phyloP scores from a whole-genome alignment of 1,140 invertebrate genomes.

The Drosophila bocki region DNA sequence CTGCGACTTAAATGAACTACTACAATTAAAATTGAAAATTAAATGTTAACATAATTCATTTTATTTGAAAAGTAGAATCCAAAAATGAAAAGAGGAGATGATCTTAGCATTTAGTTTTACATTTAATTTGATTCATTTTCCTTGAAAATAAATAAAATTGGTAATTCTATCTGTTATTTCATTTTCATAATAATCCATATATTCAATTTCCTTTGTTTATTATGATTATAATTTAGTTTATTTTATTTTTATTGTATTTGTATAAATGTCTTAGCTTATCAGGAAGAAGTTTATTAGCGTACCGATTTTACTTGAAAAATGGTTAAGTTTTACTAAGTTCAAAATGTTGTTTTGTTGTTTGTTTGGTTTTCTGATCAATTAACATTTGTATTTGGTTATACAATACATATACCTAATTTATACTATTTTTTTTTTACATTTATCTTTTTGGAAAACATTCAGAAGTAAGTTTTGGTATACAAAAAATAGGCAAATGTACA shows the following conservation, averaged over 20 bases:
- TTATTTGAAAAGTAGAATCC: slow-evolving; percentile 6
- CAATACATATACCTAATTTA: slow-evolving; percentile 23
- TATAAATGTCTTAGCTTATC: slow-evolving; percentile 40
- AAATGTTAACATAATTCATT: slow-evolving; percentile 13
- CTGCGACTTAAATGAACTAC: slow-evolving; percentile 1
- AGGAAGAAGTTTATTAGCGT: slow-evolving; percentile 36
- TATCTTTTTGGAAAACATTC: slow-evolving; percentile 25
- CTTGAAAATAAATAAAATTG: slow-evolving; percentile 3
- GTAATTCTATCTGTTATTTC: slow-evolving; percentile 14
- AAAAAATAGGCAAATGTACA: slow-evolving; percentile 38
- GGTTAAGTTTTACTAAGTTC: slow-evolving; percentile 35
- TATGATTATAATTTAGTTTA: neutral
- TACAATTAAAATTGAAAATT: neutral
- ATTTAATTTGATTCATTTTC: slow-evolving; percentile 8
- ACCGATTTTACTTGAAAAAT: slow-evolving; percentile 20
- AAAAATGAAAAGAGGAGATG: slow-evolving; percentile 11
- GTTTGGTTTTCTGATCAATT: slow-evolving; percentile 10
- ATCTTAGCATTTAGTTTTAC: slow-evolving; percentile 11
- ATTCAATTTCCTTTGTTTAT: neutral
- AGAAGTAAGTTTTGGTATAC: slow-evolving; percentile 16
- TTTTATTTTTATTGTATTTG: slow-evolving; percentile 5
- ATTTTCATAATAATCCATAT: slow-evolving; percentile 8
- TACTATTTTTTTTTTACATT: slow-evolving; percentile 21
- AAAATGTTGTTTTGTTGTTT: slow-evolving; percentile 19
- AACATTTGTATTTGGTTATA: slow-evolving; percentile 29